Evolutionary conservation across 2,888 invertebrate species (phyloP), one percentile per base, ranked within the genome.

Genomic region (Cataglyphis rosenhaueri): DNA sequence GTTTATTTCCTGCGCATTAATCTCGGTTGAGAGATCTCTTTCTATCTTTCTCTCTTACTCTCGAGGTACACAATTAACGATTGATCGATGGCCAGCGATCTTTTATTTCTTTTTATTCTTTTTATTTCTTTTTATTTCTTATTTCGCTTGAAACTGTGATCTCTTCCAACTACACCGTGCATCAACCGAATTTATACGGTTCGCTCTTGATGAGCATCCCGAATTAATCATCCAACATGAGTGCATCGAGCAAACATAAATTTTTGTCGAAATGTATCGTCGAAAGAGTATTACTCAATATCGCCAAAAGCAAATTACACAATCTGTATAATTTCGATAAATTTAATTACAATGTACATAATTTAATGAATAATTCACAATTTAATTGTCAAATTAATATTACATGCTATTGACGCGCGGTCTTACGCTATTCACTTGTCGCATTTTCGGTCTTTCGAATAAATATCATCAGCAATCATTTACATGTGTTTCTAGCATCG

Each of bases 1-100:
- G 55, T 76, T 76, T 76, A 76, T 76, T 76, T 76, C 68, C 57
- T 76, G 66, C 38, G 57, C 76, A 76, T 76, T 76, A 76, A 76
- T 76, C 76, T 66, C 76, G 29, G 15, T 29, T 15, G 75, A 65
- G 55, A 66, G n/a, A 55, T 55, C 76, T 57, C 66, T 65, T 38
- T 38, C 38, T 71, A 48, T 52, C 68, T 52, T 48, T 52, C 71
- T 41, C 41, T 41, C 55, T 41, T 41, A 41, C 68, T 41, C 57
- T 29, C 76, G 68, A 76, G 38, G 76, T 76, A 68, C 41, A 76
- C 68, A 76, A 76, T 76, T 76, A 76, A 76, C 76, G 41, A 76
- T 76, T 76, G 76, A 76, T 76, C 68, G 76, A 76, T 76, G 76
- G 55, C 55, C n/a, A 9, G 6, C 21, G 4, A n/a, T 57, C 41